Base-by-base conservation (phyloP, 1,140 invertebrate genomes). In the Aphis craccivora region DNA sequence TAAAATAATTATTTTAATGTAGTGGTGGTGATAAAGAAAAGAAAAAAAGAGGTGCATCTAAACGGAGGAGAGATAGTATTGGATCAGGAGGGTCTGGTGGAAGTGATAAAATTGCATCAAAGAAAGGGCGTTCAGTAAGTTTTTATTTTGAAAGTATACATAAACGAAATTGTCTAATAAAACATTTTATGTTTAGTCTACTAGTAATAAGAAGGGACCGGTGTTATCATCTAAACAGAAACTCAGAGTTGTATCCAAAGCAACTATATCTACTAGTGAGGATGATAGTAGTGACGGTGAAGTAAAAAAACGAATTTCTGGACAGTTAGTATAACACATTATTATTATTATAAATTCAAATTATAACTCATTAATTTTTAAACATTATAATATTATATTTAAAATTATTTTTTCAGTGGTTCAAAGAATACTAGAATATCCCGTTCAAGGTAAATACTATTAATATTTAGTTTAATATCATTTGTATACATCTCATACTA, bases 191-290 rank as follows among this genome's bases (percentile, higher is more conserved):
- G 23, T 90, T 83, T 93, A 93, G 91, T 51, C 81, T 93, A 4
- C n/a, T 22, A 93, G 81, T 55, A 93, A 93, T 93, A 93, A 84
- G 35, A 93, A 93, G n/a, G 89, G n/a, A 35, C 91, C 91, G 1
- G 43, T 93, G 95, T 94, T 95, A 43, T 96, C 97, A 84, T 96
- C 97, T 9, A 98, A 98, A 95, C 98, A 98, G 95, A 97, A 98
- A 88, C 96, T 97, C 37, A 97, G 98, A 95, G 97, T 99, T 94
- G 97, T 99, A 0, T 99, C 98, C 0, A 99, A 99, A 95, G 98
- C 98, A 94, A 98, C 98, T 1, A 99, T 99, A 93, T 99, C 98
- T 0, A 99, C 98, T 0, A 98, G 98, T 94, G 98, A 99, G 95
- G 98, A 98, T 1, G 98, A 99, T 90, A 98, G 97, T 89, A 98